phyloP scores from a whole-genome alignment of 2,797 vertebrate genomes.

The Sitta carolinensis region DNA sequence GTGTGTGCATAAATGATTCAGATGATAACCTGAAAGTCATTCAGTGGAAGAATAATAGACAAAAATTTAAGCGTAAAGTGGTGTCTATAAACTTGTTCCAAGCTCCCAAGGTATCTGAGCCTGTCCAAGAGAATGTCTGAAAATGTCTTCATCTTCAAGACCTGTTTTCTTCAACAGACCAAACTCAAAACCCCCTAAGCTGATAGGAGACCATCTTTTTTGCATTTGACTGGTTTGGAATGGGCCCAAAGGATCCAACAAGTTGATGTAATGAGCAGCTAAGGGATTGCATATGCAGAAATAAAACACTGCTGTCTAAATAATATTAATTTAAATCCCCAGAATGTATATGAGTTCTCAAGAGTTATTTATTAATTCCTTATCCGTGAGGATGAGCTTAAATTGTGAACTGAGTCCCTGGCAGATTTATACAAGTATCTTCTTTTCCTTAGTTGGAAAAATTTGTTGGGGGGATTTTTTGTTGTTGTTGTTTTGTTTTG shows the following conservation, averaged over 20 bases:
- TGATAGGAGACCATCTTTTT: not conserved
- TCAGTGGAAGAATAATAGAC: not conserved
- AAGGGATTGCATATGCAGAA: not conserved
- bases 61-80: not conserved
- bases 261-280: not conserved
- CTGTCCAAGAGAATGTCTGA: not conserved
- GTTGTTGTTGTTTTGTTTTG: too few relatives aligned
- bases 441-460: not conserved
- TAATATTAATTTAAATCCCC: conserved; percentile 9
- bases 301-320: not conserved
- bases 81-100: not conserved
- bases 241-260: not conserved
- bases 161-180: not conserved
- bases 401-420: not conserved
- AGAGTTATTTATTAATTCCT: conserved; percentile 7
- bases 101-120: not conserved
- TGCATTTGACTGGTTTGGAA: not conserved
- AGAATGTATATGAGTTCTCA: not conserved
- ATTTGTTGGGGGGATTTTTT: not conserved
- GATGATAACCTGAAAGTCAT: not conserved
- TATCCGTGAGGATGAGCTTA: not conserved
- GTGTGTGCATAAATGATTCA: not conserved
- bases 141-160: not conserved
- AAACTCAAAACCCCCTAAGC: not conserved
- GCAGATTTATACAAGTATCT: conserved; percentile 2